These are phyloP conservation scores for Planococcus citri DNA, from an alignment of 1,140 invertebrate species.

Conservation along the genomic window DNA sequence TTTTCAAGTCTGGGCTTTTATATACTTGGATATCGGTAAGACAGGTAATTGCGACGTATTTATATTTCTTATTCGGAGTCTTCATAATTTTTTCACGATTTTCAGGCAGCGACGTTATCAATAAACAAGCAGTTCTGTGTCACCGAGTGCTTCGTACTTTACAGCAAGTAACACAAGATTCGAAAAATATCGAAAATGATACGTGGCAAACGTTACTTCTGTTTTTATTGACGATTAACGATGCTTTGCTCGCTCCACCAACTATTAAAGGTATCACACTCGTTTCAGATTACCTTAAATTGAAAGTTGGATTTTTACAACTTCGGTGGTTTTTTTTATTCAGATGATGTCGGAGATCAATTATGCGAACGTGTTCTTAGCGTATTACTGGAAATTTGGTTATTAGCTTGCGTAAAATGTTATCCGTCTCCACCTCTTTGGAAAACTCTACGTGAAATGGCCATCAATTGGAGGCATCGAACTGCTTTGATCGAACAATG, in stretches of 20 bases:
- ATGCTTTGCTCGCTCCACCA: constrained; percentile 80
- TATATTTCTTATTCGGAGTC: background rate
- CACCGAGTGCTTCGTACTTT: constrained; percentile 83
- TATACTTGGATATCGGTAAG: constrained; percentile 53
- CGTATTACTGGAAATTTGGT: constrained; percentile 90
- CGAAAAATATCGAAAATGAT: constrained; percentile 60
- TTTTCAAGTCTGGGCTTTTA: constrained; percentile 72
- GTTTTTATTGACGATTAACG: constrained; percentile 85
- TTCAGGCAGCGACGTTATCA: constrained; percentile 72
- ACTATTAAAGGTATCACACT: constrained; percentile 54
- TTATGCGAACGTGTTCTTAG: constrained; percentile 85
- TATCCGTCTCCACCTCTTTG: constrained; percentile 87
- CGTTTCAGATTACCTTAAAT: background rate
- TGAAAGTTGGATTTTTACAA: background rate
- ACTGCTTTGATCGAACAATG: constrained; percentile 85
- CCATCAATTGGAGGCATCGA: constrained; percentile 84
- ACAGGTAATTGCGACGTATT: too few species aligned
- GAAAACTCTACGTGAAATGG: constrained; percentile 89
- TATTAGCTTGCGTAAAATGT: constrained; percentile 77
- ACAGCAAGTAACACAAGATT: constrained; percentile 72
- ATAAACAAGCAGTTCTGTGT: constrained; percentile 86
- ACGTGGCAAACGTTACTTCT: constrained; percentile 85
- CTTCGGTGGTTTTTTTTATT: constrained; percentile 12
- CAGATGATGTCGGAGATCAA: constrained; percentile 86
- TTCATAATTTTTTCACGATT: constrained; percentile 22